These are phyloP conservation scores for Octonoba sinensis DNA, from an alignment of 2,888 invertebrate genomes.

Conservation along the genomic window DNA sequence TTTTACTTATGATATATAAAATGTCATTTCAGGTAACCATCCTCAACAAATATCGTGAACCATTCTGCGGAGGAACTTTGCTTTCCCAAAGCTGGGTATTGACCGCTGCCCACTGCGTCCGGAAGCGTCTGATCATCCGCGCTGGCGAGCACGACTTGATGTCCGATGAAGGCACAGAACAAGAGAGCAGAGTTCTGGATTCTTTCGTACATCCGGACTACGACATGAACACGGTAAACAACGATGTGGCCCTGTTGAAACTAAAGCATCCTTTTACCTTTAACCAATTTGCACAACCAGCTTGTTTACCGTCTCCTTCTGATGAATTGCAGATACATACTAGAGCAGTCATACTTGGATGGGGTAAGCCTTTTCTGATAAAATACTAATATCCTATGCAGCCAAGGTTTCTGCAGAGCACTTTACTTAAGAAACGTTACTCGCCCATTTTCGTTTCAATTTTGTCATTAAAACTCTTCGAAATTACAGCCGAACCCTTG, in stretches of 20 bases:
- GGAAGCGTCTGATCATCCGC: slow-evolving; percentile 82
- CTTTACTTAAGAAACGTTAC: too few species aligned
- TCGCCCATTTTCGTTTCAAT: too few species aligned
- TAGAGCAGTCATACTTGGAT: slow-evolving; percentile 89
- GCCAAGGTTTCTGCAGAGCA: too few species aligned
- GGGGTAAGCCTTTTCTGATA: slow-evolving; percentile 80
- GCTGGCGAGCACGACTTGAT: slow-evolving; percentile 89
- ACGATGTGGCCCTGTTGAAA: slow-evolving; percentile 89
- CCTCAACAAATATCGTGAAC: slow-evolving; percentile 84
- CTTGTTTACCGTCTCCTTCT: slow-evolving; percentile 83
- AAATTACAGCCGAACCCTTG: too few species aligned
- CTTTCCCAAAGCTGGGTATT: slow-evolving; percentile 86
- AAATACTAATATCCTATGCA: too few species aligned
- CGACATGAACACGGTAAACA: slow-evolving; percentile 89
- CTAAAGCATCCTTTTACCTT: slow-evolving; percentile 73
- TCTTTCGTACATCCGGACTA: slow-evolving; percentile 87
- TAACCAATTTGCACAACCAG: slow-evolving; percentile 76
- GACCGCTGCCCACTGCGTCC: slow-evolving; percentile 89
- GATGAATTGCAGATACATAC: slow-evolving; percentile 78
- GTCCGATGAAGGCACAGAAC: slow-evolving; percentile 81
- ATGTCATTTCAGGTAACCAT: slow-evolving; percentile 77
- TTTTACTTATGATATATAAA: too few species aligned
- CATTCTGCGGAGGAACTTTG: slow-evolving; percentile 89
- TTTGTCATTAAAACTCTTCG: too few species aligned
- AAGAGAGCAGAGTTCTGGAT: slow-evolving; percentile 80